phyloP scores from a whole-genome alignment of 2,888 invertebrate species.

The Sepiola atlantica region DNA sequence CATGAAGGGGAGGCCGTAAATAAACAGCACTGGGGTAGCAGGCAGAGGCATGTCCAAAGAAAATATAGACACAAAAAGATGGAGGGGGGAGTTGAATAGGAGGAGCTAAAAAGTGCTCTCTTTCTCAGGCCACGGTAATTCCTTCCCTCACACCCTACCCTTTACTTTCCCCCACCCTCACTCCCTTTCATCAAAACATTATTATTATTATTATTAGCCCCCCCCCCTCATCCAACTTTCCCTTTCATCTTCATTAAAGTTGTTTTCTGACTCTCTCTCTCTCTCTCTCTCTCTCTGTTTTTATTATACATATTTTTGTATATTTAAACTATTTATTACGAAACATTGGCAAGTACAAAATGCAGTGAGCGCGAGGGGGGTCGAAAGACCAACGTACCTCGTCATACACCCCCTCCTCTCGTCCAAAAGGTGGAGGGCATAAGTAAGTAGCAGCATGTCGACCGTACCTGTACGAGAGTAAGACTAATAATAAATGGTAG shows the following conservation, averaged over 20 bases:
- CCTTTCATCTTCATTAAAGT: neutral
- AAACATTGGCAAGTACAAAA: neutral
- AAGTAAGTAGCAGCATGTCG: too few species aligned
- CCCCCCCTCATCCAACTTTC: neutral
- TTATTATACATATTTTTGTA: too few species aligned
- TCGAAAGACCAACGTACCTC: neutral
- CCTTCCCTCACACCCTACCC: neutral
- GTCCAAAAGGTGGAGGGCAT: too few species aligned
- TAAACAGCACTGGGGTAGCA: neutral
- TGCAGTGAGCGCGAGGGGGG: neutral
- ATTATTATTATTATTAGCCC: neutral
- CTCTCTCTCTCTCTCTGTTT: neutral
- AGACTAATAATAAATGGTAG: too few species aligned
- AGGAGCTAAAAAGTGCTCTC: conserved; percentile 13
- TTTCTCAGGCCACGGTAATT: neutral
- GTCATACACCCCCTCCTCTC: too few species aligned
- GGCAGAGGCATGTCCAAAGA: neutral
- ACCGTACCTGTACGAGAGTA: too few species aligned
- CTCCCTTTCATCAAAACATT: too few species aligned
- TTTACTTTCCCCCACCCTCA: neutral
- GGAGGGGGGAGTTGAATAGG: neutral
- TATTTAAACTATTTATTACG: neutral
- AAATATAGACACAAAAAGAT: neutral
- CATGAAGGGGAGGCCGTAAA: conserved; percentile 19
- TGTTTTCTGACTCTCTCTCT: neutral